Evolutionary conservation across 2,113 vertebrate species (phyloP), one percentile per base, ranked within the genome.

Genomic region (Bos javanicus): DNA sequence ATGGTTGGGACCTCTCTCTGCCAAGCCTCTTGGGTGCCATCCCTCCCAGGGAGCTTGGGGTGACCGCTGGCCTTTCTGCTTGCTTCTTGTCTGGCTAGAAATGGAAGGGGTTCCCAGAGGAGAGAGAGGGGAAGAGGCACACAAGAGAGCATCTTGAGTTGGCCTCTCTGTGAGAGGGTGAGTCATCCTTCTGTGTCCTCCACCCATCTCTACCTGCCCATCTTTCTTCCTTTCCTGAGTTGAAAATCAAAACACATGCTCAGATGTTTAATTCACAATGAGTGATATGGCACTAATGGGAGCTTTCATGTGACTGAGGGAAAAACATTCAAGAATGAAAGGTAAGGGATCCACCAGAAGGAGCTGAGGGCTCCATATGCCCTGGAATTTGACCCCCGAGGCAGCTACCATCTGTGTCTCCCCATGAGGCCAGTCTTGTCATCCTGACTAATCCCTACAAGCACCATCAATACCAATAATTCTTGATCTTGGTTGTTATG

Each of bases 41-140:
- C 0, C 0, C 11, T 88, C 11, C 2, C 19, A 30, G 83, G 46
- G 59, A 84, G 7, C 28, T 74, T 83, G 13, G 7, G 26, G 25
- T 71, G 15, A 60, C 67, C 25, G 2, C 9, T 71, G 86, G 23
- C 33, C 23, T 4, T 50, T 59, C 23, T 81, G 25, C 5, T 80
- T 85, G 39, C 33, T 82, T 86, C 17, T 13, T 59, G 19, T 28
- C 86, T 17, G 25, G 5, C 4, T 78, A 50, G 48, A 16, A 21
- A 30, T 15, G 39, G 54, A 60, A 21, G 19, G 3, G 12, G 3
- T 5, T 0, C 17, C 14, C 1, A 14, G 12, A 21, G 30, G 33
- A 52, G 14, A 6, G 26, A 74, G 39, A 30, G 33, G 23, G 2
- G 8, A 33, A 60, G 6, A 28, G 39, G 2, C 11, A 52, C 28